phyloP scores from a whole-genome alignment of 2,888 invertebrate genomes.

The Netelia inedita region DNA sequence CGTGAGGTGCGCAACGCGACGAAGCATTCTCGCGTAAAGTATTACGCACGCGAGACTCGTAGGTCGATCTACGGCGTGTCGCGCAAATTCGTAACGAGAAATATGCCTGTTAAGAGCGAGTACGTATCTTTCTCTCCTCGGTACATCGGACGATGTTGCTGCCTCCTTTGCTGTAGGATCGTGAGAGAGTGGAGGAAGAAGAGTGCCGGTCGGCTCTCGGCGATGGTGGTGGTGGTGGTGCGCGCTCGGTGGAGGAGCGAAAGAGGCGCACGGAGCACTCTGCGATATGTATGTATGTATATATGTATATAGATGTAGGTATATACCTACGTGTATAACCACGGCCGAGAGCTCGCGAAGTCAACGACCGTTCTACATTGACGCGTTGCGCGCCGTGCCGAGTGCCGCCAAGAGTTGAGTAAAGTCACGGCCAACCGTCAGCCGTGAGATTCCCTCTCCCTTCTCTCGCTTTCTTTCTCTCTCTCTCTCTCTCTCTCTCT shows the following conservation, averaged over 20 bases:
- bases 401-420: constrained; percentile 82
- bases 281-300: constrained; percentile 43
- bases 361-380: constrained; percentile 85
- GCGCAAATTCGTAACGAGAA: constrained; percentile 50
- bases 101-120: constrained; percentile 3
- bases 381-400: constrained; percentile 83
- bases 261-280: constrained; percentile 3
- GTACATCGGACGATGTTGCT: constrained; percentile 2
- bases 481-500: constrained; percentile 67
- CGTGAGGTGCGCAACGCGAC: constrained; percentile 30
- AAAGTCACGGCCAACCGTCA: constrained; percentile 85
- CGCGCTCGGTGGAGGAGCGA: background rate
- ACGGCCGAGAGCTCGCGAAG: constrained; percentile 73
- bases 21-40: constrained; percentile 42
- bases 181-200: constrained; percentile 37
- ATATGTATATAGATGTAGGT: background rate
- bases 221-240: constrained; percentile 35
- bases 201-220: constrained; percentile 12
- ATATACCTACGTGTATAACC: constrained; percentile 15
- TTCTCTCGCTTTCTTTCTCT: constrained; percentile 75
- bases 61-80: constrained; percentile 59
- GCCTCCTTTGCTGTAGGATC: constrained; percentile 17
- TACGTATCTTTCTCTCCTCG: background rate
- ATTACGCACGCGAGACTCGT: constrained; percentile 61
- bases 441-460: constrained; percentile 84